Evolutionary conservation across 2,797 vertebrate genomes (phyloP).

Genomic region (Chiloscyllium punctatum): DNA sequence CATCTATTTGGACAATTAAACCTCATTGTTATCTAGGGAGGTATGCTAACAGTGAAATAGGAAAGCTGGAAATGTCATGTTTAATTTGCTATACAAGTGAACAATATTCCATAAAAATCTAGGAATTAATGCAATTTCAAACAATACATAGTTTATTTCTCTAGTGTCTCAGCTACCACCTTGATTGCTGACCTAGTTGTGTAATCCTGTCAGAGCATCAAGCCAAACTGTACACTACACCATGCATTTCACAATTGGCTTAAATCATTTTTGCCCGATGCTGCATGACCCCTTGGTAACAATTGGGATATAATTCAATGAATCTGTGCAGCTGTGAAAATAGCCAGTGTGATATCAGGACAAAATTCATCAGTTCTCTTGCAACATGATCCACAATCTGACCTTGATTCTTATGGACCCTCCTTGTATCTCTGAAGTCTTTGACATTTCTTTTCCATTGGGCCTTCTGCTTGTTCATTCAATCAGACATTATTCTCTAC

Average conservation of each 20-base stretch:
- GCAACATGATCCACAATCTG: background rate
- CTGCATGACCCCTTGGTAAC: background rate
- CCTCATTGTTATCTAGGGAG: background rate
- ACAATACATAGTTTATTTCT: background rate
- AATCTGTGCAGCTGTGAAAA: background rate
- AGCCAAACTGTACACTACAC: background rate
- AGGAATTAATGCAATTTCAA: background rate
- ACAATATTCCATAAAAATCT: background rate
- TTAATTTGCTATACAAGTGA: background rate
- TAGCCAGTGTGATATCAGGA: background rate
- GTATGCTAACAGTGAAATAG: background rate
- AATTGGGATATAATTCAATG: background rate
- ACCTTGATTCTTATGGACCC: background rate
- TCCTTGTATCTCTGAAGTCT: background rate
- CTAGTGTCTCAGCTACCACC: background rate
- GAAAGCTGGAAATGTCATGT: background rate
- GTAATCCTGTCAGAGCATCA: background rate
- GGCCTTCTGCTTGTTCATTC: background rate
- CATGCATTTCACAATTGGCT: background rate
- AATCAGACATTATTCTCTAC: background rate
- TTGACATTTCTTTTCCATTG: background rate
- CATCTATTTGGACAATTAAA: constrained; percentile 22
- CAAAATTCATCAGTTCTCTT: background rate
- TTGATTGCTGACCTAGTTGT: background rate
- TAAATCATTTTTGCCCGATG: background rate